A percentile compares a stretch with the other conserved stretches of the same genome.
These are phyloP conservation scores for Esperia sulphurella DNA, from an alignment of 2,888 invertebrate species.

Conservation along the genomic window DNA sequence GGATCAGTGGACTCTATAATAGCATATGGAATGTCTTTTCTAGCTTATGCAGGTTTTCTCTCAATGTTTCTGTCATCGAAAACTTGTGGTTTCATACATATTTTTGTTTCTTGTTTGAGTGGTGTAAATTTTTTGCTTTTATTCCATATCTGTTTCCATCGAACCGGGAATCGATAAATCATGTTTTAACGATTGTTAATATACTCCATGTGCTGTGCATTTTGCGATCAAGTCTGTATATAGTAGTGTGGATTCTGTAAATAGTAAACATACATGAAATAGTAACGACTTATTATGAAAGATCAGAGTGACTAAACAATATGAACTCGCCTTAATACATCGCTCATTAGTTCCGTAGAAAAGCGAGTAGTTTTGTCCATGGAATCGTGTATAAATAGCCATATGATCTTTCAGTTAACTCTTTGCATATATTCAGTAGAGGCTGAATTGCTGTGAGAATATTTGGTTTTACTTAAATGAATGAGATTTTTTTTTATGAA, in stretches of 20 bases:
- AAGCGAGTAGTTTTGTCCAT: neutral
- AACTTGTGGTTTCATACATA: too few species aligned
- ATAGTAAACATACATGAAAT: constrained; percentile 19
- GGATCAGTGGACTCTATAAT: too few species aligned
- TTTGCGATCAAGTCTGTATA: constrained; percentile 30
- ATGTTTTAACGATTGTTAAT: constrained; percentile 5
- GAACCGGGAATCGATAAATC: neutral
- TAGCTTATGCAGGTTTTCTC: too few species aligned
- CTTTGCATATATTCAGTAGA: too few species aligned
- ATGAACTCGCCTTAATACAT: neutral
- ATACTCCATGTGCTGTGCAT: constrained; percentile 27
- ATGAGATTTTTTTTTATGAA: too few species aligned
- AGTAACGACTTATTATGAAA: constrained; percentile 8
- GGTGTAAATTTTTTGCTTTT: neutral
- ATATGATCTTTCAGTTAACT: neutral
- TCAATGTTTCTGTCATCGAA: too few species aligned
- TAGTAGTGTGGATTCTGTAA: constrained; percentile 27
- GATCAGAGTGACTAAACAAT: neutral
- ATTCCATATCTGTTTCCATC: neutral
- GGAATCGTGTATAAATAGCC: neutral
- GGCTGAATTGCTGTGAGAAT: too few species aligned
- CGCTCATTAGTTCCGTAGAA: neutral
- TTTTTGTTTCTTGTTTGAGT: neutral
- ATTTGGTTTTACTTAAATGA: too few species aligned
- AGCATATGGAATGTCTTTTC: too few species aligned